Evolutionary conservation across 2,113 vertebrate genomes (phyloP), one percentile per base, ranked within the genome.

Genomic region (Plotosus lineatus): DNA sequence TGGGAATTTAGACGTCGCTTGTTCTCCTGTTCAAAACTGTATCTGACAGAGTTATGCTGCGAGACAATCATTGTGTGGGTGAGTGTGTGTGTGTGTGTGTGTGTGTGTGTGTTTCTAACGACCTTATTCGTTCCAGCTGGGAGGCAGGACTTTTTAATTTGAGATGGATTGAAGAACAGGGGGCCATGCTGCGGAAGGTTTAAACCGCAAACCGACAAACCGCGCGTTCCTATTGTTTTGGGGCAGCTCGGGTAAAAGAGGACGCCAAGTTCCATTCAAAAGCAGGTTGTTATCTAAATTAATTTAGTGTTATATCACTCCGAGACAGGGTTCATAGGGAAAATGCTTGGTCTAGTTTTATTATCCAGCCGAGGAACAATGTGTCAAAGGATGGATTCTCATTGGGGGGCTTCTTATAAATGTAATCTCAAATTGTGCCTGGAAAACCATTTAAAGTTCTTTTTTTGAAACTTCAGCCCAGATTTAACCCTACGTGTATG

Each of bases 41-140:
- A 28, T 79, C 31, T 79, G 78, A 71, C 40, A 46, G 40, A 28
- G 33, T 38, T 15, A 42, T n/a, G 50, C 65, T 55, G 51, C 76
- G 31, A 51, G 60, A 50, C 28, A 38, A 65, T 36, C 33, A n/a
- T 31, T 58, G 40, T 23, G 17, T 46, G 23, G 12, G 4, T 33
- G 3, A 12, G 9, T 79, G 26, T 17, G n/a, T 42, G 40, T 23
- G 17, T 46, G 23, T 23, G 4, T 33, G 40, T 23, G 17, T 46
- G 23, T 23, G 4, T 33, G 3, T 23, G 9, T 79, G 26, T 17
- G n/a, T 42, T 7, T 4, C 61, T 53, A 66, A 66, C 60, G 42
- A 2, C 31, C 36, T 68, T 40, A n/a, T 26, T 44, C 4, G 7
- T 46, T 55, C 50, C 51, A 15, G n/a, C 77, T 48, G 56, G 23